Base-by-base conservation (phyloP, 2,888 invertebrate genomes). In the Thysanoteuthis rhombus region DNA sequence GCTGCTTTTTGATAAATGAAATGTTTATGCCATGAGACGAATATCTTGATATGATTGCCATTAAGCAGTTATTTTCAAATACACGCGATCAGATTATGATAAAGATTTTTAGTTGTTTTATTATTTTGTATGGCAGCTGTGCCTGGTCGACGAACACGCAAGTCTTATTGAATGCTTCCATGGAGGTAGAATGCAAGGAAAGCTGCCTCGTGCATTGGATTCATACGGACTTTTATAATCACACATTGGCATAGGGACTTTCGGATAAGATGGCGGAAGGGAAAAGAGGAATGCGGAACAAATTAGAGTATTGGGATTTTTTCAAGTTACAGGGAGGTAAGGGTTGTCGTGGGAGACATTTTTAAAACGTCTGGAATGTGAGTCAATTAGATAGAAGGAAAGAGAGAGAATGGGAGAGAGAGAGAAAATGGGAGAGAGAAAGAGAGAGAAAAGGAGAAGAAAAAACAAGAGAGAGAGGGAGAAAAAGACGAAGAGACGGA, bases 41-140 rank as follows among this genome's bases (percentile, higher is more conserved):
- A 75, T 75, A 75, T 75, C 75, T n/a, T 75, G 75, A 75, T 75
- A 75, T n/a, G 75, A n/a, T 75, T 36, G 75, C 75, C 52, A 75
- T 75, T 75, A 36, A 75, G n/a, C 12, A 75, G 75, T 75, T 75
- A 75, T 75, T n/a, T 75, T 75, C 75, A 75, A 75, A 75, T 16
- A 75, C 75, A 75, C 75, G 75, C 75, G 75, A 75, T 75, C 75
- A 75, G 75, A n/a, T 75, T 75, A n/a, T 75, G 75, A 75, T 75
- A 75, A 75, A 75, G 75, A 1, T 75, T n/a, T 75, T 75, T 75
- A n/a, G 75, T 75, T 75, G 32, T 75, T 75, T 75, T n/a, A 52
- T 75, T 75, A n/a, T 75, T 75, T 75, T 75, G 75, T 75, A 16
- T 75, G 75, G 75, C n/a, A 75, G n/a, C n/a, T n/a, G 75, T n/a